Evolutionary conservation across 1,140 invertebrate species (phyloP).

Genomic region (Caerostris darwini): DNA sequence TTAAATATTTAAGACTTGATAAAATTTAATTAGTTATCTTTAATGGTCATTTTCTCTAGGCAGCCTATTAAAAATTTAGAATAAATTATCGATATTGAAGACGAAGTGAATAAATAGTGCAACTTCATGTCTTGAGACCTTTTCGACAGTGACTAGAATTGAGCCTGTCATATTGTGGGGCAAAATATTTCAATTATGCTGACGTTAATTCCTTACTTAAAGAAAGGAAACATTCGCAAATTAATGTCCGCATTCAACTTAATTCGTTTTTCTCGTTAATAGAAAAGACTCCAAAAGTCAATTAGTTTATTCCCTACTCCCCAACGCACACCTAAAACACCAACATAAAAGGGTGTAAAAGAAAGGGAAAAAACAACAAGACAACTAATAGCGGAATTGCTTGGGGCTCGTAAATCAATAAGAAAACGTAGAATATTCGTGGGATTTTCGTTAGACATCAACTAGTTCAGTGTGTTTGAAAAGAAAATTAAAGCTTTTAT

Average conservation of each 20-base stretch:
- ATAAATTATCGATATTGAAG: no score
- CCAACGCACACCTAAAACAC: constrained; percentile 24
- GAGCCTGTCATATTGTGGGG: neutral
- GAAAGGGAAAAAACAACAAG: neutral
- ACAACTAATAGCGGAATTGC: constrained; percentile 29
- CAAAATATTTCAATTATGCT: constrained; percentile 57
- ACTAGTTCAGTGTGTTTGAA: constrained; percentile 44
- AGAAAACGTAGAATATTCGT: constrained; percentile 50
- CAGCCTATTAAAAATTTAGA: neutral
- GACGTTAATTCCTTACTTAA: constrained; percentile 56
- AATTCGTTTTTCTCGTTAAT: constrained; percentile 73
- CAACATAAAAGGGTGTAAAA: constrained; percentile 31
- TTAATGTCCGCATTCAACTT: constrained; percentile 65
- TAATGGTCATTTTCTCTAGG: neutral
- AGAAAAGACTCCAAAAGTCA: constrained; percentile 70
- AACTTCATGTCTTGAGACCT: neutral
- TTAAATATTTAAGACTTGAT: no score
- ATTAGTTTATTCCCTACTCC: constrained; percentile 58
- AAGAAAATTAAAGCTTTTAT: constrained; percentile 65
- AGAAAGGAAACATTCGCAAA: constrained; percentile 55
- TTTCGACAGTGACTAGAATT: neutral
- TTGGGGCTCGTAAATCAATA: constrained; percentile 38
- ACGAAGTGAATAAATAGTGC: no score
- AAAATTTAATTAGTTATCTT: neutral
- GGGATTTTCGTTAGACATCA: constrained; percentile 50